These are phyloP conservation scores for Drosophila rellima DNA, from an alignment of 2,888 invertebrate genomes.

Conservation along the genomic window DNA sequence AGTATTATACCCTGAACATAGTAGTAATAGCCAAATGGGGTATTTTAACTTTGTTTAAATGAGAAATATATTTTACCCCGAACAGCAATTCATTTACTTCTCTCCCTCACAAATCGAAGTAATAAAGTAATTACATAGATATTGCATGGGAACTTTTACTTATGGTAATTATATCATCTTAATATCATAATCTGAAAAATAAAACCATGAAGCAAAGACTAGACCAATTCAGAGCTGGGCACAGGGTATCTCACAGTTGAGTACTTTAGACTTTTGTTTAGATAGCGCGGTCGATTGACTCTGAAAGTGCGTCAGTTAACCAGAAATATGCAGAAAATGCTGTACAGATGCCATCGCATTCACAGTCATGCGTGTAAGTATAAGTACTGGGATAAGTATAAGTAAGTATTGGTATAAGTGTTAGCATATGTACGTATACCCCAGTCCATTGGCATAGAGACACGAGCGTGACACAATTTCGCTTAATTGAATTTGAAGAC, in stretches of 20 bases:
- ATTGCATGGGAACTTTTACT: background rate
- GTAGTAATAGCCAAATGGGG: background rate
- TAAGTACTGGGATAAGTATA: background rate
- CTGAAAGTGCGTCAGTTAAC: background rate
- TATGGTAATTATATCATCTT: background rate
- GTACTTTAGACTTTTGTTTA: background rate
- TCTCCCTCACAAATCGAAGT: too few species aligned
- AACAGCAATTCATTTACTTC: too few species aligned
- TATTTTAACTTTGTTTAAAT: background rate
- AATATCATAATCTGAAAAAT: background rate
- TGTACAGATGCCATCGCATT: slow-evolving; percentile 19
- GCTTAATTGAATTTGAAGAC: slow-evolving; percentile 73
- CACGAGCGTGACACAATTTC: slow-evolving; percentile 75
- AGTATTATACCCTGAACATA: background rate
- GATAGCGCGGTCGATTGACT: slow-evolving; percentile 7
- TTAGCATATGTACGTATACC: slow-evolving; percentile 4
- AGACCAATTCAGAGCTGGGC: background rate
- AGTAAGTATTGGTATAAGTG: background rate
- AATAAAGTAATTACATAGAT: background rate
- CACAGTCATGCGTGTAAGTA: background rate
- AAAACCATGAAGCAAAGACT: background rate
- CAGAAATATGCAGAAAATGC: slow-evolving; percentile 24
- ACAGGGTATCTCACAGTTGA: background rate
- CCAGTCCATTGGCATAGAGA: slow-evolving; percentile 8
- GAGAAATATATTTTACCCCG: too few species aligned